These are phyloP conservation scores for Carterocephalus palaemon DNA, from an alignment of 2,888 invertebrate genomes.

Conservation along the genomic window DNA sequence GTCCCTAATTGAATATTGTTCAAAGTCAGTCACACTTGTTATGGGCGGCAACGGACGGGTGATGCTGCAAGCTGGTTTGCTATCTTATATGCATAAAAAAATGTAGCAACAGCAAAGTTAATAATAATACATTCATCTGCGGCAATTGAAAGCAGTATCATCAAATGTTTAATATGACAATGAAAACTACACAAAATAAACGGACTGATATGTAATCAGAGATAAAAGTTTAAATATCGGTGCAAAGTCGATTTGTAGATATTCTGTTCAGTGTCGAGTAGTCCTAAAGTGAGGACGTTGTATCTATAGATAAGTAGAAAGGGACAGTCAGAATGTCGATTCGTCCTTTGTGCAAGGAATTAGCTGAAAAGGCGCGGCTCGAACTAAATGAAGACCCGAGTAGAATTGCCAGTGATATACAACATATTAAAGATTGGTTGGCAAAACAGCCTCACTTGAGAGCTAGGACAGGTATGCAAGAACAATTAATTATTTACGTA, in stretches of 20 bases:
- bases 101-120: no score
- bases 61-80: no score
- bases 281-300: background rate
- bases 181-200: conserved; percentile 1
- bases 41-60: background rate
- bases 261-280: conserved; percentile 1
- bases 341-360: conserved; percentile 39
- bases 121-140: no score
- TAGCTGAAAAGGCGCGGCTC: conserved; percentile 53
- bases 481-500: no score
- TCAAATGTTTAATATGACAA: no score
- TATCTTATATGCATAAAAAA: no score
- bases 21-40: no score
- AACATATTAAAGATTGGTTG: conserved; percentile 73
- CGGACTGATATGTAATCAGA: conserved; percentile 11
- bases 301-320: background rate
- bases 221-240: conserved; percentile 17
- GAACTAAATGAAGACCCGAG: conserved; percentile 74
- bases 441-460: conserved; percentile 72
- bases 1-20: no score
- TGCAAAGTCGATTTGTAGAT: background rate
- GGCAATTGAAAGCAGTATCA: no score
- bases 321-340: conserved; percentile 35
- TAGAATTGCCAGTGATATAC: conserved; percentile 58
- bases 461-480: conserved; percentile 50